Conservation (phyloP, 2,797 vertebrate species). For the Darevskia nairensis region DNA sequence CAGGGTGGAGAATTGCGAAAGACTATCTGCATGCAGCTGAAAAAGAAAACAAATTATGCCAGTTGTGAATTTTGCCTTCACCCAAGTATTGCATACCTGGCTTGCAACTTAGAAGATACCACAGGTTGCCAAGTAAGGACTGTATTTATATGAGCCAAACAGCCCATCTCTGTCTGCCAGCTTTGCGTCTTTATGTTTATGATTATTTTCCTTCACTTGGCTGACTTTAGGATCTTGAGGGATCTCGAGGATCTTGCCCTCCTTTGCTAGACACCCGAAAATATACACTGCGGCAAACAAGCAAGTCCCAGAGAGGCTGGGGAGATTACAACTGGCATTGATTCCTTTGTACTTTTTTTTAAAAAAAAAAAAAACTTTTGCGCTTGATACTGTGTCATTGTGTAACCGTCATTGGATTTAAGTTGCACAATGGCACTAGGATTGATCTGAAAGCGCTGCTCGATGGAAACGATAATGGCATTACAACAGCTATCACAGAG, state of each 20-base stretch:
- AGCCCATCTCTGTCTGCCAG: neutral
- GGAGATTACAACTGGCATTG: conserved; percentile 54
- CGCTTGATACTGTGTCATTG: neutral
- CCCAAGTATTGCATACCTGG: too few species aligned
- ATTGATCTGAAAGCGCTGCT: conserved; percentile 24
- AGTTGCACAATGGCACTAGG: conserved; percentile 4
- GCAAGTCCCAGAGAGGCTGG: fast-evolving
- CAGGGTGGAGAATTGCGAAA: too few species aligned
- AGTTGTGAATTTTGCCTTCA: too few species aligned
- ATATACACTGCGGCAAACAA: neutral
- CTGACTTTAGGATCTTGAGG: neutral
- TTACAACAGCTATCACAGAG: neutral
- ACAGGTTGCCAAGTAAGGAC: too few species aligned
- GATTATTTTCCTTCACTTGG: neutral
- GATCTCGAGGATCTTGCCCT: neutral
- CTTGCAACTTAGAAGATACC: neutral
- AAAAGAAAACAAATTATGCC: neutral
- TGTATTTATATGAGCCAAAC: neutral
- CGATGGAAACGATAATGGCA: neutral
- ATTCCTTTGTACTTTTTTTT: neutral
- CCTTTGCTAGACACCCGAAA: neutral
- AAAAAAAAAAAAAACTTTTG: neutral
- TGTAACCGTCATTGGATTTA: conserved; percentile 62
- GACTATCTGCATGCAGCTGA: too few species aligned
- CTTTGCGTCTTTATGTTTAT: too few species aligned